phyloP scores from a whole-genome alignment of 2,113 vertebrate genomes.

The Chloropsis cyanopogon region DNA sequence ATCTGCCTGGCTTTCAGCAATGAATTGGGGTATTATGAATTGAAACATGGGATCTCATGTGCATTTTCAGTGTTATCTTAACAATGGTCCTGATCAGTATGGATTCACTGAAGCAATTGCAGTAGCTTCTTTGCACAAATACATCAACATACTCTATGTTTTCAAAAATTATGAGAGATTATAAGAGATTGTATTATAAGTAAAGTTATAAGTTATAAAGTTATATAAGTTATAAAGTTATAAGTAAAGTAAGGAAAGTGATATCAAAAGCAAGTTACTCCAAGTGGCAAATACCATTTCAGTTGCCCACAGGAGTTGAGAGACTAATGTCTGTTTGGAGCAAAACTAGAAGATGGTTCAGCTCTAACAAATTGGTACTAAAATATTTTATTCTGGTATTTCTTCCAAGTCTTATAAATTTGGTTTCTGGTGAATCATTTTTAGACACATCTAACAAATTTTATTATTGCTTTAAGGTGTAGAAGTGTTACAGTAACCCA shows the following conservation, averaged over 20 bases:
- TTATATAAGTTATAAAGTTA: too few species aligned
- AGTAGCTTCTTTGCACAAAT: background rate
- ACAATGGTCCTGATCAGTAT: fast-evolving
- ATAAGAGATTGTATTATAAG: too few species aligned
- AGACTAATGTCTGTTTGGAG: background rate
- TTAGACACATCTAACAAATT: background rate
- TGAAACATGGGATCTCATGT: background rate
- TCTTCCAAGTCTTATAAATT: background rate
- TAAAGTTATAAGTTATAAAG: too few species aligned
- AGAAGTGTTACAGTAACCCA: background rate
- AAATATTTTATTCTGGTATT: background rate
- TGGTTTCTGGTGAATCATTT: background rate
- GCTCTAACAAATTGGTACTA: background rate
- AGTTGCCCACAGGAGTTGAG: background rate
- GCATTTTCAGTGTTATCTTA: background rate
- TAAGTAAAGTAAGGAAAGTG: background rate
- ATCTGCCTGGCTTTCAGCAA: background rate
- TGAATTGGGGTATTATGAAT: background rate
- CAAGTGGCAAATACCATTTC: background rate
- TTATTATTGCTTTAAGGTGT: background rate
- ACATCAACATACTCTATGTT: background rate
- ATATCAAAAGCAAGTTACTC: background rate
- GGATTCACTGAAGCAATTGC: background rate
- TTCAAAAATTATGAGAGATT: background rate
- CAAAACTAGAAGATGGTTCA: background rate